A percentile compares a stretch with the other conserved stretches of the same genome.
Evolutionary conservation across 2,888 invertebrate genomes (phyloP).

Genomic region (Meiosimyza decipiens): DNA sequence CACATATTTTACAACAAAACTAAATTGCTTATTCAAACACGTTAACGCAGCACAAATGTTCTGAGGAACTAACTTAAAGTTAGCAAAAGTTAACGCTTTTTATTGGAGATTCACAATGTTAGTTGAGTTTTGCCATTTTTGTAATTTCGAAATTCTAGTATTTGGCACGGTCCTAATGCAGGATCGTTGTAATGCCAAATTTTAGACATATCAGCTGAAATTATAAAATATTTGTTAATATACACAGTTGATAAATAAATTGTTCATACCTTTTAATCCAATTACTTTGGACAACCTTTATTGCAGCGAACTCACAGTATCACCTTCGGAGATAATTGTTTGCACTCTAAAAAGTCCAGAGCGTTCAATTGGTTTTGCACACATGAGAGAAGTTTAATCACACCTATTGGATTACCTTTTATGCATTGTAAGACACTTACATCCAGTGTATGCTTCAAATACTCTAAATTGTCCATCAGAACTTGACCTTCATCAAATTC

Average conservation of each 20-base stretch:
- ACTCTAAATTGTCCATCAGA: too few species aligned
- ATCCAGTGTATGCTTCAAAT: too few species aligned
- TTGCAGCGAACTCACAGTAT: constrained; percentile 75
- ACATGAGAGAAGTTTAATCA: too few species aligned
- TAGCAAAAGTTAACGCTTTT: too few species aligned
- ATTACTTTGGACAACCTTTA: constrained; percentile 74
- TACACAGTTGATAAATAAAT: constrained; percentile 7
- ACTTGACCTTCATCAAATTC: too few species aligned
- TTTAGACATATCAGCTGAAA: constrained; percentile 59
- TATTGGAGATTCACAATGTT: too few species aligned
- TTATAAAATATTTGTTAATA: constrained; percentile 1
- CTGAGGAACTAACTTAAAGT: too few species aligned
- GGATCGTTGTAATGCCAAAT: constrained; percentile 85
- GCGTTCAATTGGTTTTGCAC: constrained; percentile 82
- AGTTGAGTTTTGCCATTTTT: too few species aligned
- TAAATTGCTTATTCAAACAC: neutral
- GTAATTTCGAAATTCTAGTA: too few species aligned
- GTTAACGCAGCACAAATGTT: neutral
- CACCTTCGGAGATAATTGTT: constrained; percentile 78
- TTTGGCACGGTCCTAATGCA: constrained; percentile 77
- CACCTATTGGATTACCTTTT: neutral
- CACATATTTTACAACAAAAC: neutral
- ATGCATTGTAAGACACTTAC: constrained; percentile 70
- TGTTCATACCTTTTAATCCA: constrained; percentile 56
- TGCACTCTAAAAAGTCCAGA: constrained; percentile 80